These are phyloP conservation scores for Gastrophysa polygoni DNA, from an alignment of 2,888 invertebrate species.

Conservation along the genomic window DNA sequence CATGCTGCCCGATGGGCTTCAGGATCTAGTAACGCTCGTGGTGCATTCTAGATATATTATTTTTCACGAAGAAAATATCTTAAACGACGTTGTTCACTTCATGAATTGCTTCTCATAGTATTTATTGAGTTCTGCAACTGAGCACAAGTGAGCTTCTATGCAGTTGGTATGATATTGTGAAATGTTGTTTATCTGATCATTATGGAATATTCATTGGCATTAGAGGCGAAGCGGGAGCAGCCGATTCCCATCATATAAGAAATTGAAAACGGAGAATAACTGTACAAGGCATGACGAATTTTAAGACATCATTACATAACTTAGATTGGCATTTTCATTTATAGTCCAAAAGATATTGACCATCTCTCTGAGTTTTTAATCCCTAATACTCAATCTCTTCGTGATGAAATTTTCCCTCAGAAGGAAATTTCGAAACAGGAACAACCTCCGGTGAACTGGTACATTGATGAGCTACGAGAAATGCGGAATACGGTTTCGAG, in stretches of 20 bases:
- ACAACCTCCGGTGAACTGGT: not conserved
- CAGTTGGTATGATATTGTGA: too few relatives aligned
- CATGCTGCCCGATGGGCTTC: too few relatives aligned
- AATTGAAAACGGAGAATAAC: not conserved
- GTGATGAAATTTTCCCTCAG: not conserved
- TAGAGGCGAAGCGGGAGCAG: too few relatives aligned
- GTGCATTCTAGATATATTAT: too few relatives aligned
- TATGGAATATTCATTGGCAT: conserved; percentile 2
- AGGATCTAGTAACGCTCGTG: too few relatives aligned
- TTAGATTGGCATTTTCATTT: not conserved
- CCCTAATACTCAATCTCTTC: not conserved
- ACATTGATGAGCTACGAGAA: not conserved
- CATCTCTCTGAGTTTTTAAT: not conserved
- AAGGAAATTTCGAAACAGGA: too few relatives aligned
- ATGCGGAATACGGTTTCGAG: not conserved
- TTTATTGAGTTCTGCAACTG: too few relatives aligned
- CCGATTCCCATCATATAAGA: not conserved
- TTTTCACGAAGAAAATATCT: too few relatives aligned
- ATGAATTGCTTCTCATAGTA: too few relatives aligned
- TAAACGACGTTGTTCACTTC: too few relatives aligned
- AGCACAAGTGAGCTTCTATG: too few relatives aligned
- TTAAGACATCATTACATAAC: not conserved
- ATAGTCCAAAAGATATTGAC: not conserved
- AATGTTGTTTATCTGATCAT: not conserved
- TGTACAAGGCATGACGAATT: not conserved